Evolutionary conservation across 1,140 invertebrate genomes (phyloP).

Genomic region (Sipha flava): DNA sequence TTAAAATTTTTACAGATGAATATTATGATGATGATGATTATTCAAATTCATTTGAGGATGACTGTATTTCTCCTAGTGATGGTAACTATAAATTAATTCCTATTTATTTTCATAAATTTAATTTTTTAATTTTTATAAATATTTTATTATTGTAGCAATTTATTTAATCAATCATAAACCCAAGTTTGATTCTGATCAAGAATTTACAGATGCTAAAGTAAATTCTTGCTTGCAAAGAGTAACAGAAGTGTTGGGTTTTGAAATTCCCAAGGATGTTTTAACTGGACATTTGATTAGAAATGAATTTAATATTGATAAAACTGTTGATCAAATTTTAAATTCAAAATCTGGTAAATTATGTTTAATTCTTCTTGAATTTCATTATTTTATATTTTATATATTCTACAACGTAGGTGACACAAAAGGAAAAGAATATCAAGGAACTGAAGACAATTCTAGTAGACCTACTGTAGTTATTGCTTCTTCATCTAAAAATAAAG

Average conservation of each 20-base stretch:
- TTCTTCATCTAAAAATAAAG: conserved; percentile 30
- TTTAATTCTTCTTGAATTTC: not conserved
- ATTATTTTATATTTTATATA: not conserved
- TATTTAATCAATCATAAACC: conserved; percentile 26
- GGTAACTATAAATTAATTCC: conserved; percentile 39
- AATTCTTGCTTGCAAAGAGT: conserved; percentile 17
- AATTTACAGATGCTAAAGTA: not conserved
- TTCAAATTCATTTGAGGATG: conserved; percentile 85
- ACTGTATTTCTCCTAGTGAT: conserved; percentile 80
- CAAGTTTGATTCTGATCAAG: conserved; percentile 12
- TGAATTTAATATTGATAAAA: conserved; percentile 24
- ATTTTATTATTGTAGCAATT: not conserved
- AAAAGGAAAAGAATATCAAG: not conserved
- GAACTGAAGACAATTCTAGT: not conserved
- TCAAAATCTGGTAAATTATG: conserved; percentile 10
- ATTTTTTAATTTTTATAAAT: not conserved
- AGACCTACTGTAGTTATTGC: conserved; percentile 13
- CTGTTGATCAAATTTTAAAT: conserved; percentile 21
- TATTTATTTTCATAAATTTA: not conserved
- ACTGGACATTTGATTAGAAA: conserved; percentile 6
- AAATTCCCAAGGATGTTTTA: conserved; percentile 17
- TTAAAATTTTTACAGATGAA: conserved; percentile 50
- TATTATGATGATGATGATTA: conserved; percentile 86
- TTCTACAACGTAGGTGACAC: not conserved
- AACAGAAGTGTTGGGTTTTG: conserved; percentile 10